Evolutionary conservation across 2,888 invertebrate genomes (phyloP).

Genomic region (Ormyrus labotus): DNA sequence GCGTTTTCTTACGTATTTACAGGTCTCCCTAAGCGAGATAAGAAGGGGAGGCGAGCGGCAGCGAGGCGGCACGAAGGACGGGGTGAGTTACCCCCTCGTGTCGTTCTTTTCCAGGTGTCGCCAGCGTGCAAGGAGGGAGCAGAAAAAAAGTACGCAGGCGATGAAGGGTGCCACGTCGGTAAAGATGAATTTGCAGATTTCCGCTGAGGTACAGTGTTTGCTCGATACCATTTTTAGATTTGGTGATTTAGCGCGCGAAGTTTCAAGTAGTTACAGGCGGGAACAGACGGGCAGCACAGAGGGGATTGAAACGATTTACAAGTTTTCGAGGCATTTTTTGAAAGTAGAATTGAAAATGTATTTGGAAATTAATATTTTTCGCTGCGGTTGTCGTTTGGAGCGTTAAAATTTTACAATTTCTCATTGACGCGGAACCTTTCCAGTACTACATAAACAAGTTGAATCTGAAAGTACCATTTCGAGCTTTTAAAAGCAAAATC

Average conservation of each 20-base stretch:
- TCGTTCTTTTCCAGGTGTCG: slow-evolving; percentile 61
- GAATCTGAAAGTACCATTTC: too few relatives aligned
- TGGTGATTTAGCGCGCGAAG: neutral
- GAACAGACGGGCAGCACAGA: neutral
- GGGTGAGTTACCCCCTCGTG: slow-evolving; percentile 43
- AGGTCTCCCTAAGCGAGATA: neutral
- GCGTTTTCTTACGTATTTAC: slow-evolving; percentile 10
- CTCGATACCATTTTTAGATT: slow-evolving; percentile 14
- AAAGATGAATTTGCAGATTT: slow-evolving; percentile 46
- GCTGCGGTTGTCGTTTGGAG: too few relatives aligned
- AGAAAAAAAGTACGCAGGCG: slow-evolving; percentile 41
- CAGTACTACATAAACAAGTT: too few relatives aligned
- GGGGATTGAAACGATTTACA: too few relatives aligned
- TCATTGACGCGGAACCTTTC: too few relatives aligned
- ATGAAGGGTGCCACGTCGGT: slow-evolving; percentile 56
- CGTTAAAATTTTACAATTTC: too few relatives aligned
- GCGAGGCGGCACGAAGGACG: neutral
- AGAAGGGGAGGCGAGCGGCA: neutral
- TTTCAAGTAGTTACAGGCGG: slow-evolving; percentile 20
- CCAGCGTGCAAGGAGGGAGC: slow-evolving; percentile 59
- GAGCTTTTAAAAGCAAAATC: neutral
- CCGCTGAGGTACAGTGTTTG: slow-evolving; percentile 49
- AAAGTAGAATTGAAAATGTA: too few relatives aligned
- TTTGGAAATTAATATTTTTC: too few relatives aligned
- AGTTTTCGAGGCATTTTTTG: too few relatives aligned